Evolutionary conservation across 2,797 vertebrate genomes (phyloP), one percentile per base, ranked within the genome.

Genomic region (Rousettus madagascariensis): DNA sequence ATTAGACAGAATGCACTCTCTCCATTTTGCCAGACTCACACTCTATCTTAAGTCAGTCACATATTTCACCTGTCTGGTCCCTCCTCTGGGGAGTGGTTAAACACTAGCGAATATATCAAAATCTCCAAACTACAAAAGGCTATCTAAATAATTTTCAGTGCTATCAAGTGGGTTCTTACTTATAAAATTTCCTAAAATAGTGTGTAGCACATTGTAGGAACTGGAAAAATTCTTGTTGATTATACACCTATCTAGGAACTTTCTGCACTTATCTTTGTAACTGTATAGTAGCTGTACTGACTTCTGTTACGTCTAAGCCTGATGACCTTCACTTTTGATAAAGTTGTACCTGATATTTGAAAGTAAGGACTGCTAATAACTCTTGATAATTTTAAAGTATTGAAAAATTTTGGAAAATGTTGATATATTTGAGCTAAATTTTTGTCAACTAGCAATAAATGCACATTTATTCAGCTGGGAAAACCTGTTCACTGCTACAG

Each of bases 371-470:
- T 85, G 57, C 26, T 49, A 68, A 26, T 75, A 87, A 33, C 17
- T 57, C 3, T 51, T 93, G 78, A 96, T 86, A 72, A 63, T 82
- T 89, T 75, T 91, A 46, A 83, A 95, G 90, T 55, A 59, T 90
- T 74, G 19, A 69, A 90, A 97, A 74, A 79, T 88, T 26, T 8
- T 2, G 93, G 65, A 0, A 84, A 71, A 77, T 78, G 17, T 91
- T 86, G 86, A 91, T 91, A 91, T 89, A 85, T 92, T 88, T 94
- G 30, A 75, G 17, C 11, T 68, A 86, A 46, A 43, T 53, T 66
- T 83, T 94, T 79, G 53, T 86, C 57, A 78, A 79, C 92, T 96
- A 93, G 43, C 51, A 86, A 79, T 91, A 71, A 69, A 86, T 65
- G 80, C 61, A 68, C 20, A 93, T 77, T 83, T 94, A 80, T 68